Conservation (phyloP, 2,797 vertebrate genomes). For the Smutsia gigantea region DNA sequence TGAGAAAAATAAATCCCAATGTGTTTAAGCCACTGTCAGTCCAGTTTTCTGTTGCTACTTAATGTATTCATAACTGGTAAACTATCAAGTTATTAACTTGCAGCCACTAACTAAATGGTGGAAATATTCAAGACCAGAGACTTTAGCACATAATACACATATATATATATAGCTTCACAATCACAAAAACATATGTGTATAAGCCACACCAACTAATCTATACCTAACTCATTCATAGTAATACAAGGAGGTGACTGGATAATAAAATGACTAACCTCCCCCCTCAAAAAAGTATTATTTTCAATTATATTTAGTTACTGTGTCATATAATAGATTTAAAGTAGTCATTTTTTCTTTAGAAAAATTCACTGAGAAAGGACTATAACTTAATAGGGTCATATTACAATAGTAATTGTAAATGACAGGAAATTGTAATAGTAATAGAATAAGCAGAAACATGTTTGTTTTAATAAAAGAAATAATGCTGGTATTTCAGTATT, state of each 20-base stretch:
- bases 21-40: not conserved
- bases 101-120: not conserved
- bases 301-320: not conserved
- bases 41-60: conserved; percentile 14
- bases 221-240: not conserved
- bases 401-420: not conserved
- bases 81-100: not conserved
- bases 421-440: too few species aligned
- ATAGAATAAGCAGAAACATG: not conserved
- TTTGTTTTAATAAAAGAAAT: conserved; percentile 16
- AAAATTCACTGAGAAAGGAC: conserved; percentile 8
- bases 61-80: not conserved
- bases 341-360: not conserved
- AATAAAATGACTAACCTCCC: not conserved
- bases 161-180: not conserved
- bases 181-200: not conserved
- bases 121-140: not conserved
- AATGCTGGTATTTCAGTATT: not conserved
- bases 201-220: not conserved
- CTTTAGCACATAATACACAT: not conserved
- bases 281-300: not conserved
- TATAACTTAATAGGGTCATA: not conserved
- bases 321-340: not conserved
- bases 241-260: not conserved
- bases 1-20: not conserved